Evolutionary conservation across 2,113 vertebrate species (phyloP).

Genomic region (Chroicocephalus ridibundus): DNA sequence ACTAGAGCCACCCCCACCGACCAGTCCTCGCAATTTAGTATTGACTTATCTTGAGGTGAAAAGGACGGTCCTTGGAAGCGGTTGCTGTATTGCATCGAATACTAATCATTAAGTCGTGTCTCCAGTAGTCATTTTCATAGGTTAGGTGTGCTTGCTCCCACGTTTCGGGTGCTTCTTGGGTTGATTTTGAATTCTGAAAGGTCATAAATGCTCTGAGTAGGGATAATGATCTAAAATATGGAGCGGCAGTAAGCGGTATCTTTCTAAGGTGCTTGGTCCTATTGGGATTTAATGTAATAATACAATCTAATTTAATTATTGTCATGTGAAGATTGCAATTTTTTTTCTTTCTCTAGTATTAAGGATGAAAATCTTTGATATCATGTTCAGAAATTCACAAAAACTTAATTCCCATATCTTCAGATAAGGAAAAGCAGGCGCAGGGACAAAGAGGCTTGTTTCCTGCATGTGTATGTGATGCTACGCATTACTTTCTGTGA

Average conservation of each 20-base stretch:
- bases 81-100: not conserved
- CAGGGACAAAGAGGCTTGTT: not conserved
- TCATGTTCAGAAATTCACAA: not conserved
- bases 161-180: not conserved
- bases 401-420: fast-evolving
- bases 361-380: not conserved
- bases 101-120: not conserved
- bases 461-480: not conserved
- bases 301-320: not conserved
- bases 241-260: not conserved
- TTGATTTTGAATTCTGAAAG: not conserved
- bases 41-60: not conserved
- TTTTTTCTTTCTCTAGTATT: not conserved
- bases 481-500: not conserved
- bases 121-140: not conserved
- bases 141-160: not conserved
- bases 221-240: not conserved
- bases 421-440: not conserved
- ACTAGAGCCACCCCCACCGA: fast-evolving
- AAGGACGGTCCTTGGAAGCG: not conserved
- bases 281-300: not conserved
- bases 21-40: not conserved
- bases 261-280: not conserved
- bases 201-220: not conserved
- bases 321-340: not conserved